Percentiles rank a stretch among this genome's conserved stretches.
phyloP scores from a whole-genome alignment of 2,888 invertebrate species.

The Periphyllus acericola region DNA sequence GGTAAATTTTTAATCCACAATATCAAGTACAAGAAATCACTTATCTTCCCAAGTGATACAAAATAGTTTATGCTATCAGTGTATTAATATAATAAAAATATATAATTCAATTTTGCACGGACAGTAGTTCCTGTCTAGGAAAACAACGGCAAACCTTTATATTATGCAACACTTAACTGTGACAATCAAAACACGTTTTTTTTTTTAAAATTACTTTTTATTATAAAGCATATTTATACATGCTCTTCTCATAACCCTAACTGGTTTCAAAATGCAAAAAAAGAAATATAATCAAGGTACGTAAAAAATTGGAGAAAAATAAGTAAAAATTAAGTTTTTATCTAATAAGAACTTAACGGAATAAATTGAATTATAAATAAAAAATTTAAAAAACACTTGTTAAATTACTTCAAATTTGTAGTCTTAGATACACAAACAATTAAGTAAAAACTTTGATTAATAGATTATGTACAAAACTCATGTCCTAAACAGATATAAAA shows the following conservation, averaged over 20 bases:
- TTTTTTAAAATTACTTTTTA: slow-evolving; percentile 18
- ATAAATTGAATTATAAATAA: slow-evolving; percentile 6
- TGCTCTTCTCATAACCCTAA: slow-evolving; percentile 50
- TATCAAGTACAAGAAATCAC: too few species aligned
- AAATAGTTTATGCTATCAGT: too few species aligned
- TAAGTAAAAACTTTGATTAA: background rate
- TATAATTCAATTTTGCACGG: background rate
- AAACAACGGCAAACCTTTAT: background rate
- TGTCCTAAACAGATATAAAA: slow-evolving; percentile 29
- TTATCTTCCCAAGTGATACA: too few species aligned
- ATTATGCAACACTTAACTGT: background rate
- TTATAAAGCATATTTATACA: slow-evolving; percentile 48
- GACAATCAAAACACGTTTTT: slow-evolving; percentile 19
- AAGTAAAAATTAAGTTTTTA: background rate
- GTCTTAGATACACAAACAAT: background rate
- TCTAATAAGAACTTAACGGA: slow-evolving; percentile 47
- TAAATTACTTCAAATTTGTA: slow-evolving; percentile 28
- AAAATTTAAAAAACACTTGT: background rate
- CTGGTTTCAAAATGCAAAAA: slow-evolving; percentile 50
- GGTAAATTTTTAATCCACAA: too few species aligned
- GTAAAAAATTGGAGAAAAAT: slow-evolving; percentile 21
- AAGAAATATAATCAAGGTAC: background rate
- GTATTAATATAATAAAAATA: background rate
- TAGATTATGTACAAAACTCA: slow-evolving; percentile 35
- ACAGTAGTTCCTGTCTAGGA: background rate